Evolutionary conservation across 2,797 vertebrate genomes (phyloP).

Genomic region (Orientallactaga sibirica): DNA sequence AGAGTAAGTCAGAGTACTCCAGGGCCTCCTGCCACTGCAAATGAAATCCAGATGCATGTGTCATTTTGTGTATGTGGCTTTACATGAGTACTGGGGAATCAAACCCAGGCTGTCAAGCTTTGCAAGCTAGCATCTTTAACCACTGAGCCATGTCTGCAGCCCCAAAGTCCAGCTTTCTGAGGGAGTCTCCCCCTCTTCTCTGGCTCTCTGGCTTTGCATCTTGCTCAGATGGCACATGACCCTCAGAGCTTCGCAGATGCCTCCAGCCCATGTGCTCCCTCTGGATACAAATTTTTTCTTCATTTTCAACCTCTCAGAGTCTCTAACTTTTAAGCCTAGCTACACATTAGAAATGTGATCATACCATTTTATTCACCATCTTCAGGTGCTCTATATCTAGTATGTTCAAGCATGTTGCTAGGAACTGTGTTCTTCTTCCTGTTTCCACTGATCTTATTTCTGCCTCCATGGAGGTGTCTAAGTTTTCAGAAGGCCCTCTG

Average conservation of each 20-base stretch:
- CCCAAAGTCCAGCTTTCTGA: background rate
- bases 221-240: background rate
- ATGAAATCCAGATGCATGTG: no score
- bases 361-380: background rate
- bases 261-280: background rate
- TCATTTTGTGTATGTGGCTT: no score
- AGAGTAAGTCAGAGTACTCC: no score
- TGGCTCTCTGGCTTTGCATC: background rate
- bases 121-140: no score
- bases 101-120: no score
- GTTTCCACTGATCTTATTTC: background rate
- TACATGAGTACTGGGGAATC: no score
- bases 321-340: constrained; percentile 1
- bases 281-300: background rate
- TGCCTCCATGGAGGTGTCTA: background rate
- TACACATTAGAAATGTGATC: background rate
- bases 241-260: background rate
- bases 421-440: background rate
- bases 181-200: background rate
- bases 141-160: no score
- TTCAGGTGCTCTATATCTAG: background rate
- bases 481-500: background rate
- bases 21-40: no score
- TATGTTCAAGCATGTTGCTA: background rate
- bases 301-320: background rate